These are phyloP conservation scores for Axea sp. DNA, from an alignment of 2,888 invertebrate species.

Conservation along the genomic window DNA sequence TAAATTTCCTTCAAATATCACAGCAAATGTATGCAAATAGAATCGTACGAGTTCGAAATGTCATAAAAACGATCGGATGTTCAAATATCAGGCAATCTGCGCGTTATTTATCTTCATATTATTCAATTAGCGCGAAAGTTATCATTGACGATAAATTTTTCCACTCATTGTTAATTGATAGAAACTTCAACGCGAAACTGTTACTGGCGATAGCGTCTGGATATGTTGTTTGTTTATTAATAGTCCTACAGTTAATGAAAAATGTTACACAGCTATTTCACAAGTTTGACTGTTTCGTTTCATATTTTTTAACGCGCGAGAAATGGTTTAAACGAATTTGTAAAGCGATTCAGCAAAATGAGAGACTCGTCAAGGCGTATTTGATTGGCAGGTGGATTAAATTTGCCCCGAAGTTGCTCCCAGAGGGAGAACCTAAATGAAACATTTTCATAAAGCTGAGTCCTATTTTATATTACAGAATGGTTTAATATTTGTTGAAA, in stretches of 20 bases:
- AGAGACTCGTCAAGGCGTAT: no score
- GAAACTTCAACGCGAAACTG: background rate
- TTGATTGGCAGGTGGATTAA: conserved; percentile 2
- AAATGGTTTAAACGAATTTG: no score
- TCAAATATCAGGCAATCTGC: conserved; percentile 40
- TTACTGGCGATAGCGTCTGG: background rate
- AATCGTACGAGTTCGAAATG: conserved; percentile 20
- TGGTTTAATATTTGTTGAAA: no score
- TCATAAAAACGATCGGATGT: conserved; percentile 28
- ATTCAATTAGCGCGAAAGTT: conserved; percentile 12
- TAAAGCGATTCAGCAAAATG: no score
- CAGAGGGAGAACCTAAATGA: background rate
- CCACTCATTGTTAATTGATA: background rate
- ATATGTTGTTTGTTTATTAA: background rate
- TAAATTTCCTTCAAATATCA: conserved; percentile 16
- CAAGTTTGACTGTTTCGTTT: no score
- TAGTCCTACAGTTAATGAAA: no score
- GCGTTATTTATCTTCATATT: conserved; percentile 34
- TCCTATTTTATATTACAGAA: no score
- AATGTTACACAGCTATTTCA: no score
- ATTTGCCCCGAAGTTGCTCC: conserved; percentile 3
- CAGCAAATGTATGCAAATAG: conserved; percentile 30
- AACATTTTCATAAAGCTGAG: background rate
- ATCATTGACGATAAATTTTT: conserved; percentile 14
- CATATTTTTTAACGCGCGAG: background rate